A percentile compares a stretch with the other conserved stretches of the same genome.
phyloP scores from a whole-genome alignment of 2,113 vertebrate genomes.

The Grantiella picta region DNA sequence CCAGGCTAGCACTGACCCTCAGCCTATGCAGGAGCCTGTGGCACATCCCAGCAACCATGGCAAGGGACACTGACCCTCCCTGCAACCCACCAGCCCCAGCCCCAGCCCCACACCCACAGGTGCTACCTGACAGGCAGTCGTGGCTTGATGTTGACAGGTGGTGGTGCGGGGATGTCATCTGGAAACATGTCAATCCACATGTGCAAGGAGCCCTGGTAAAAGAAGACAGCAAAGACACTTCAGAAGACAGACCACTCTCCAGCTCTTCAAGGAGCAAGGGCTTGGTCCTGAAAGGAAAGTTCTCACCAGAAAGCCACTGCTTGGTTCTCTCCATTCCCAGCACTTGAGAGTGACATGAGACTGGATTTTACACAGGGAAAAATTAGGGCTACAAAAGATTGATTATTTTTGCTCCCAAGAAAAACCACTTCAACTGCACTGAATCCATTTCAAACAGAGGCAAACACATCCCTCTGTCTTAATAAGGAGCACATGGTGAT shows the following conservation, averaged over 20 bases:
- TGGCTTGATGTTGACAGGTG: conserved; percentile 88
- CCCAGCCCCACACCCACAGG: not conserved
- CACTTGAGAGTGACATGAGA: not conserved
- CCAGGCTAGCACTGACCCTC: not conserved
- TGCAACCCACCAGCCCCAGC: not conserved
- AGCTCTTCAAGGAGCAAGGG: not conserved
- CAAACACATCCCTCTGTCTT: not conserved
- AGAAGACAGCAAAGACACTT: not conserved
- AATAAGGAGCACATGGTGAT: not conserved
- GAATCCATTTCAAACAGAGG: not conserved
- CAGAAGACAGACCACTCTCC: not conserved
- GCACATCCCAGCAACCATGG: fast-evolving
- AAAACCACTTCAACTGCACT: not conserved
- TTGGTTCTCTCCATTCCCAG: not conserved
- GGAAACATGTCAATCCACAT: conserved; percentile 98
- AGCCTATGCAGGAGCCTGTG: not conserved
- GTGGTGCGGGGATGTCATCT: conserved; percentile 83
- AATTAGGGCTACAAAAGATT: not conserved
- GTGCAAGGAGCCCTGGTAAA: conserved; percentile 84
- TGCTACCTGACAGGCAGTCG: conserved; percentile 82
- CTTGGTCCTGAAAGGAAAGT: not conserved
- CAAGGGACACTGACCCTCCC: not conserved
- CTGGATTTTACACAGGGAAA: not conserved
- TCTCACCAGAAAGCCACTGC: not conserved
- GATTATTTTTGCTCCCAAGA: not conserved